Percentiles rank a stretch among this genome's conserved stretches.
Conservation (phyloP, 2,797 vertebrate genomes). For the Anisognathus igniventris region DNA sequence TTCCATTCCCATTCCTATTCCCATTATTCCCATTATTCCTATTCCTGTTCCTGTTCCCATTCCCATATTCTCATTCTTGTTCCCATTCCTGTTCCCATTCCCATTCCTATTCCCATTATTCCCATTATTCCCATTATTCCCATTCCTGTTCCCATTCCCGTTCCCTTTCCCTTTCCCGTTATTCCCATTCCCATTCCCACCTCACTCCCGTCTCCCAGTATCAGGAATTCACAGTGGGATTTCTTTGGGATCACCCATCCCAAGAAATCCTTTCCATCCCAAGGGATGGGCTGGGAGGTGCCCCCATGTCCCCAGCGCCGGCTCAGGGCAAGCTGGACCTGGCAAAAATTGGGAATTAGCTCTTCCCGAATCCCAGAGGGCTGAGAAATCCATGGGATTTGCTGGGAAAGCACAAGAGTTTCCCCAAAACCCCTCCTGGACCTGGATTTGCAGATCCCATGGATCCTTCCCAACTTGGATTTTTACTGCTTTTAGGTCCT, state of each 20-base stretch:
- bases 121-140: too few relatives aligned
- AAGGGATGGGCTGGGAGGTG: not conserved
- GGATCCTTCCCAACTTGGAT: accelerated
- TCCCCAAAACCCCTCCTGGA: not conserved
- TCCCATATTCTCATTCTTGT: not conserved
- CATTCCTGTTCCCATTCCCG: too few relatives aligned
- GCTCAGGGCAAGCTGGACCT: accelerated
- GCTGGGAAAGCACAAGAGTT: accelerated
- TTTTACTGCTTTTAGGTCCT: not conserved
- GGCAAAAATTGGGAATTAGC: not conserved
- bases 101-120: too few relatives aligned
- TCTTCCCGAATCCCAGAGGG: not conserved
- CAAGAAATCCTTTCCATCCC: not conserved
- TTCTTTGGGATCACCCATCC: not conserved
- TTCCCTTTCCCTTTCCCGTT: not conserved
- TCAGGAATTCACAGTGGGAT: accelerated
- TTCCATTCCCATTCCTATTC: too few relatives aligned
- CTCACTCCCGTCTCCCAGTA: not conserved
- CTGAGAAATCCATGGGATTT: not conserved
- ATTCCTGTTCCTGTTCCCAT: too few relatives aligned
- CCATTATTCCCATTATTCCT: not conserved
- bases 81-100: too few relatives aligned
- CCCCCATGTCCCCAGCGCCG: accelerated
- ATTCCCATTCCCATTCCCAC: not conserved
- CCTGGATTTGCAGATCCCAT: not conserved